Evolutionary conservation across 2,888 invertebrate species (phyloP).

Genomic region (Tolmerus cingulatus): DNA sequence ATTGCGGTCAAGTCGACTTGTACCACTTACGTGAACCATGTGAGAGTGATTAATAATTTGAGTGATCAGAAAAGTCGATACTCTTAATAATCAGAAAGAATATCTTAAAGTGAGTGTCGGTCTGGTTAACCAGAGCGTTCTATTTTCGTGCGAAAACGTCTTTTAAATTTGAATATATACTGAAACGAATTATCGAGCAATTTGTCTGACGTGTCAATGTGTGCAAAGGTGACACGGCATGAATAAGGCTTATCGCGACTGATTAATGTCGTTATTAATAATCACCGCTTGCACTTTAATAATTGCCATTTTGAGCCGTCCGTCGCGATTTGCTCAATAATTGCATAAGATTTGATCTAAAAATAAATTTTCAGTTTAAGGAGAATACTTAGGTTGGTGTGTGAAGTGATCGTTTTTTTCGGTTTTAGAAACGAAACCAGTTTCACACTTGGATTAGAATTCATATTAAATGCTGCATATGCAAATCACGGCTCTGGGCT

Average conservation of each 20-base stretch:
- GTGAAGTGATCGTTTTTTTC: background rate
- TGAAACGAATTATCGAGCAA: background rate
- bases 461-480: constrained; percentile 8
- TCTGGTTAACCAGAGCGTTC: background rate
- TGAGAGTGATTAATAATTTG: background rate
- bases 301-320: background rate
- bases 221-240: background rate
- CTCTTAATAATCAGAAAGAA: background rate
- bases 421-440: background rate
- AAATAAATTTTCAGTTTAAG: constrained; percentile 12
- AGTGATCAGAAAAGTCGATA: constrained; percentile 1
- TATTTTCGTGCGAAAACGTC: background rate
- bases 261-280: constrained; percentile 27
- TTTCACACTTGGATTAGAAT: background rate
- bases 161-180: background rate
- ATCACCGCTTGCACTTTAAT: background rate
- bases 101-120: background rate
- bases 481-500: background rate
- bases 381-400: background rate
- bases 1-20: background rate
- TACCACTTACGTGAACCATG: constrained; percentile 1
- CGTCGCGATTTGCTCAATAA: constrained; percentile 9
- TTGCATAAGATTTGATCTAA: constrained; percentile 19
- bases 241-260: background rate
- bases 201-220: background rate